Base-by-base conservation (phyloP, 92 coral and sea anemone species). In the Scolanthus callimorphus region DNA sequence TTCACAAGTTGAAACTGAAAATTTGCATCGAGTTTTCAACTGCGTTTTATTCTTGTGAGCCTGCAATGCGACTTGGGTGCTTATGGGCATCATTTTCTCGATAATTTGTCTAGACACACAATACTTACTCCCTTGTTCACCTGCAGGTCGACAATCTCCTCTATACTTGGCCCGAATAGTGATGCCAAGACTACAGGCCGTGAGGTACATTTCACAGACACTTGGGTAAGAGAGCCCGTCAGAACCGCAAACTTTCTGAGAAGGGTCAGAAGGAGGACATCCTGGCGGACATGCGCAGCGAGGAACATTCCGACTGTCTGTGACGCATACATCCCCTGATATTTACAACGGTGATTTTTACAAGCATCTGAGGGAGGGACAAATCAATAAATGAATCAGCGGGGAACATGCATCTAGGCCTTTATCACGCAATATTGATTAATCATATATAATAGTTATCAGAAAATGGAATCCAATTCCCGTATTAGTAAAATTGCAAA, bases 241-340 rank as follows among this genome's bases (percentile, higher is more conserved):
- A 17, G 85, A 75, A 13, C 85, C 95, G 21, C 95, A 87, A 6
- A 82, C 83, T 3, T 25, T 48, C 20, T 73, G 45, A 12, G 78
- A 29, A 27, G 51, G 19, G 13, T 53, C 41, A 12, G 59, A 59
- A 24, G 17, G 59, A 12, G 80, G 76, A 67, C 95, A 87, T 13
- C 66, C 63, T 44, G 84, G 84, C 0, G 78, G 79, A 37, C 95
- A 87, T n/a, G 57, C 51, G 13, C 95, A 87, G 20, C 76, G 76
- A 17, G 85, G 62, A 13, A 31, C 46, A 51, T 79, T 71, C 12
- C 34, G 29, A 15, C 52, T 65, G 48, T 73, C 73, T 22, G 63
- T 55, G 1, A 82, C 69, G 31, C 90, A 87, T 20, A 63, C 21
- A 44, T 82, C 85, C 88, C 88, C 60, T 86, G 89, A 31, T 52